These are phyloP conservation scores for Pampusana beccarii DNA, from an alignment of 2,113 vertebrate species.

Conservation along the genomic window DNA sequence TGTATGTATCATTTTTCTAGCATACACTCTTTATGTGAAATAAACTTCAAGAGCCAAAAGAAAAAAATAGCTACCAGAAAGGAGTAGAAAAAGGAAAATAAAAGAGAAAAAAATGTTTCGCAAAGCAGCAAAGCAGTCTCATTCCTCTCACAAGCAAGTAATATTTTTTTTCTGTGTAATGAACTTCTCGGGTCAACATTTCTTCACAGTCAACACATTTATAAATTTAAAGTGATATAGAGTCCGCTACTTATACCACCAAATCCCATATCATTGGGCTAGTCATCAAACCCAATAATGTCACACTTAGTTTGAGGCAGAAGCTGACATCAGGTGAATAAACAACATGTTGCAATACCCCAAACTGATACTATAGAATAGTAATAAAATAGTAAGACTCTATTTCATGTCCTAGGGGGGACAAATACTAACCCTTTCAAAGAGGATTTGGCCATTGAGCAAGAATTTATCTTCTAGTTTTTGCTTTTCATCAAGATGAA, in stretches of 20 bases:
- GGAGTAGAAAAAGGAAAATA: background rate
- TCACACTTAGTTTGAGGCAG: background rate
- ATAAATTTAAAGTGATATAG: background rate
- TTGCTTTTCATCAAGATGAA: constrained; percentile 37
- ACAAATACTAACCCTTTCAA: background rate
- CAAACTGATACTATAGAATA: background rate
- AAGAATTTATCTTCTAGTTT: constrained; percentile 18
- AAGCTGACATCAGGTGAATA: background rate
- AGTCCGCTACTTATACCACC: background rate
- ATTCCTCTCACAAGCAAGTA: background rate
- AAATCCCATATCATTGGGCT: background rate
- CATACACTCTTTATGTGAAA: background rate
- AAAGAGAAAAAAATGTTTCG: background rate
- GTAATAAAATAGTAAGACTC: background rate
- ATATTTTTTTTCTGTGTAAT: background rate
- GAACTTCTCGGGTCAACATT: background rate
- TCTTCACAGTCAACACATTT: background rate
- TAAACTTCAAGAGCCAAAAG: background rate
- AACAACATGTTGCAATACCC: background rate
- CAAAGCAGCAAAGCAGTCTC: background rate
- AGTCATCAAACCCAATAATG: background rate
- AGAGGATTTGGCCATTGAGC: background rate
- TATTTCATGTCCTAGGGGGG: background rate
- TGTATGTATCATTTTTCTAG: background rate
- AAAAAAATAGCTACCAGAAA: background rate